Percentiles rank a stretch among this genome's conserved stretches.
Conservation (phyloP, 1,140 invertebrate genomes). For the Metaphire vulgaris region DNA sequence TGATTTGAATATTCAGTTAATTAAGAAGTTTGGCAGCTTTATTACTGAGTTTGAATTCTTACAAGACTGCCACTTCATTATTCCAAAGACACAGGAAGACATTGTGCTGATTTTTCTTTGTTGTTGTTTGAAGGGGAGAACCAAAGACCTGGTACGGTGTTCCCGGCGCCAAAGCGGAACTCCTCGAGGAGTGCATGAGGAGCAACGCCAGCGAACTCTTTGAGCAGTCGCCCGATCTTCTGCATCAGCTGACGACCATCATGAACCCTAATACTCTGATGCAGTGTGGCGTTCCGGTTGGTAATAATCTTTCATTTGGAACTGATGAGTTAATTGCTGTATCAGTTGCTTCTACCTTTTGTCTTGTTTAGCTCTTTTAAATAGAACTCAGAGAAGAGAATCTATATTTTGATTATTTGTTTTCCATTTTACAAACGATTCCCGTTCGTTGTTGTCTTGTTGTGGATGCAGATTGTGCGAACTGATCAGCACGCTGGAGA, state of each 20-base stretch:
- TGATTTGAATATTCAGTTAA: no score
- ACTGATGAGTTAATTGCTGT: no score
- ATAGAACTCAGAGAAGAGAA: no score
- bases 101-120: no score
- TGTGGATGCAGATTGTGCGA: slow-evolving; percentile 53
- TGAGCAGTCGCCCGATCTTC: slow-evolving; percentile 73
- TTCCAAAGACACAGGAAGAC: no score
- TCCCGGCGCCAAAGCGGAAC: slow-evolving; percentile 79
- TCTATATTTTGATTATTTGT: no score
- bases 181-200: slow-evolving; percentile 92
- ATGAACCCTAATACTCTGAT: slow-evolving; percentile 97
- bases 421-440: no score
- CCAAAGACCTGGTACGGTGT: slow-evolving; percentile 89
- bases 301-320: slow-evolving; percentile 17
- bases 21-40: no score
- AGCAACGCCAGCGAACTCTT: slow-evolving; percentile 91
- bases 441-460: not conserved
- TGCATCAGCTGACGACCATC: slow-evolving; percentile 97
- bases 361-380: no score
- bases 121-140: slow-evolving; percentile 59
- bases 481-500: slow-evolving; percentile 96
- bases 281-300: slow-evolving; percentile 63
- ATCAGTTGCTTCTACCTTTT: no score
- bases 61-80: no score
- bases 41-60: no score